Base-by-base conservation (phyloP, 2,888 invertebrate species). In the Formica aserva region DNA sequence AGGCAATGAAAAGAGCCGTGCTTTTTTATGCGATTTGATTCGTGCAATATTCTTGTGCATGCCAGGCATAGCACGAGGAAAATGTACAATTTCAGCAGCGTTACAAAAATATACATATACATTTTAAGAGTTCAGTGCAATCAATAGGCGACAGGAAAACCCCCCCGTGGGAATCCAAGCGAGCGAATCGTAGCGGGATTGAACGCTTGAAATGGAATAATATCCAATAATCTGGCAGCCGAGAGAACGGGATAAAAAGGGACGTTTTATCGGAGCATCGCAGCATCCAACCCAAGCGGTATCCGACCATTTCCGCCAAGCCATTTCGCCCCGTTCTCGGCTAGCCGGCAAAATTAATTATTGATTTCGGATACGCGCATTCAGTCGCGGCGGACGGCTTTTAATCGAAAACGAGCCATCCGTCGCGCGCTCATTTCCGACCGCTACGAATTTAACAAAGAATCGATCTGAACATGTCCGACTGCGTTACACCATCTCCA, bases 141-240 rank as follows among this genome's bases (percentile, higher is more conserved):
- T 93, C 91, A 92, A 88, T 82, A 93, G 87, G 90, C 88, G 92
- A 90, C 92, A 89, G 90, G 85, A 87, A 78, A 89, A 91, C 89
- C 91, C 91, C 91, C 92, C 91, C 90, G 89, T 89, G 92, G 92
- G 91, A 92, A 91, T 92, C 88, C 92, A 91, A 92, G 93, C 92
- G 92, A 92, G 94, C 94, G 94, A 94, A 94, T 94, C 94, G 94
- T 93, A 92, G 91, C 92, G 92, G 94, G 94, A 94, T 94, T 94
- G 94, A 94, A 94, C 93, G 94, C 94, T 94, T 93, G 94, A 94
- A 94, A 94, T 94, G 94, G 94, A 94, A 94, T 94, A 94, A 94
- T 94, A 94, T 94, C 94, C 94, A 94, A 94, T 94, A 94, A 94
- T 94, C 94, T 93, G 92, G 92, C 90, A 86, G 90, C 88, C 88